These are phyloP conservation scores for Orthonevra nobilis DNA, from an alignment of 2,888 invertebrate genomes.

Conservation along the genomic window DNA sequence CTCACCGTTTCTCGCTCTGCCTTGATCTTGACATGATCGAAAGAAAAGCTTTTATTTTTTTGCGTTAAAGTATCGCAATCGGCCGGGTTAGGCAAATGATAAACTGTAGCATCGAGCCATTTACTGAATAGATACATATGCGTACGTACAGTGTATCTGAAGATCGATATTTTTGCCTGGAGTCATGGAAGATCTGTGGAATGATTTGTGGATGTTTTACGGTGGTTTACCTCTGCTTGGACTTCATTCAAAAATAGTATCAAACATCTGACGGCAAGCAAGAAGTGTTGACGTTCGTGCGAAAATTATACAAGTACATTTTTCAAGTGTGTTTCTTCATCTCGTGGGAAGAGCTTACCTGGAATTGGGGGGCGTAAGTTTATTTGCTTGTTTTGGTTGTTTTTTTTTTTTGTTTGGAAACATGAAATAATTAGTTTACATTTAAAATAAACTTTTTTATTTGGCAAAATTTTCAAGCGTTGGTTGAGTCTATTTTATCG, in stretches of 20 bases:
- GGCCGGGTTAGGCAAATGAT: not conserved
- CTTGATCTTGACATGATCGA: slow-evolving; percentile 10
- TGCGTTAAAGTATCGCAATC: slow-evolving; percentile 3
- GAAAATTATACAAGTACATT: too few species aligned
- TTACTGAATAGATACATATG: slow-evolving; percentile 2
- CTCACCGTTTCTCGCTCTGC: not conserved
- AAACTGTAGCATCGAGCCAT: not conserved
- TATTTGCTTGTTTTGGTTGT: not conserved
- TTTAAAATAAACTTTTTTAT: too few species aligned
- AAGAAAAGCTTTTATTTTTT: slow-evolving; percentile 29
- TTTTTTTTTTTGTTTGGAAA: too few species aligned
- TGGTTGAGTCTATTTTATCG: too few species aligned
- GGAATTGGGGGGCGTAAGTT: slow-evolving; percentile 24
- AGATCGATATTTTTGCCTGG: slow-evolving; percentile 8
- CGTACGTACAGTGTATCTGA: not conserved
- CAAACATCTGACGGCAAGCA: not conserved
- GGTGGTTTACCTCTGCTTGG: slow-evolving; percentile 7
- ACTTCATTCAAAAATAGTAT: slow-evolving; percentile 25
- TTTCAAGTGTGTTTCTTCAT: too few species aligned
- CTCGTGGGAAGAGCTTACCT: slow-evolving; percentile 2
- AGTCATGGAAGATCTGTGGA: slow-evolving; percentile 12
- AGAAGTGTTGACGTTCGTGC: not conserved
- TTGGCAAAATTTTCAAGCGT: too few species aligned
- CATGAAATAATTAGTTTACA: too few species aligned
- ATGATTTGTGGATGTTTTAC: slow-evolving; percentile 5